Evolutionary conservation across 2,113 vertebrate species (phyloP), one percentile per base, ranked within the genome.

Genomic region (Ochotona curzoniae): DNA sequence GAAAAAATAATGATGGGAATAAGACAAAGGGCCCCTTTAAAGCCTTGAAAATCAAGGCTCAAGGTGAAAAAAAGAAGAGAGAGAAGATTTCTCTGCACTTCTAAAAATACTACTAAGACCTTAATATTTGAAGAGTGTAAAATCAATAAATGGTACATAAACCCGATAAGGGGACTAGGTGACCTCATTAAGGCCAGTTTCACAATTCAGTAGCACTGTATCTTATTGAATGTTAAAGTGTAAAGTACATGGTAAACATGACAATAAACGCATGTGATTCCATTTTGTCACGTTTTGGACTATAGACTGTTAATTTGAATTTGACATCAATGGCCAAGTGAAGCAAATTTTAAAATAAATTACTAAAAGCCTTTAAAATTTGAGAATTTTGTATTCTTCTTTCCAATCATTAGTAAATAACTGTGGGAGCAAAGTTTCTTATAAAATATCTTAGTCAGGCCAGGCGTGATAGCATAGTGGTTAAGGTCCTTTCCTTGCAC

Each of bases 301-400:
- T 75, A 51, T 11, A 91, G 51, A 70, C 78, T 90, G 91, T 79
- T 74, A 93, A 93, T 90, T 47, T 94, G 67, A 91, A 38, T 63
- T 93, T 94, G 66, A 71, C 44, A 89, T 63, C 47, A 79, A 47
- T 82, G 49, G 84, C 93, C 54, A 87, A 81, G 2, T 35, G 2
- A 88, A 87, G 82, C 23, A 84, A 74, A 60, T 13, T 82, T 87
- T 90, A 64, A 93, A 92, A 88, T 87, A 92, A 95, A 70, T 60
- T 11, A 11, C 2, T 51, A 64, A 70, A 25, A 91, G 87, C 20
- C 3, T 2, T 87, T 75, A 57, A 57, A 51, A 26, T 70, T 54
- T 26, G 63, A 89, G 60, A 74, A 51, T 69, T 85, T 61, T 67
- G 32, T 26, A 14, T 64, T 94, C 44, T 90, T n/a, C 57, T 81